These are phyloP conservation scores for Pseudanteris insignis DNA, from an alignment of 2,888 invertebrate species.

Conservation along the genomic window DNA sequence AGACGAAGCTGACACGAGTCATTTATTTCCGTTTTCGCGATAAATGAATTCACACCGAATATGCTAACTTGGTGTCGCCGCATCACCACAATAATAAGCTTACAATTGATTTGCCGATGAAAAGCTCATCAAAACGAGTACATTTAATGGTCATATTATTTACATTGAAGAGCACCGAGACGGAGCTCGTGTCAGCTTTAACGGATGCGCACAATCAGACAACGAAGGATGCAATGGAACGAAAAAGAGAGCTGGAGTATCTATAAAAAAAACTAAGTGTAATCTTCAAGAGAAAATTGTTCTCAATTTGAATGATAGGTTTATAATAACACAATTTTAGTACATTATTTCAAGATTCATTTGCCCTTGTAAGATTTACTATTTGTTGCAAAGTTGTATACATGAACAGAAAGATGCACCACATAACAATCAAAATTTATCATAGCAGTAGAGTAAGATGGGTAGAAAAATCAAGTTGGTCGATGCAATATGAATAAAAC, in stretches of 20 bases:
- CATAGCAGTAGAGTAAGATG: too few relatives aligned
- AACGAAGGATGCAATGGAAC: constrained; percentile 40
- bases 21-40: too few relatives aligned
- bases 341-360: constrained; percentile 15
- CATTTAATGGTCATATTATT: constrained; percentile 14
- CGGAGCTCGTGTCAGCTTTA: constrained; percentile 34
- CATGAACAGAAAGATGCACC: too few relatives aligned
- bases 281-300: constrained; percentile 41
- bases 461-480: too few relatives aligned
- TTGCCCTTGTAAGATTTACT: constrained; percentile 27
- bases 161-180: constrained; percentile 11
- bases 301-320: constrained; percentile 22
- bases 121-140: neutral
- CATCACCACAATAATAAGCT: neutral
- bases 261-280: constrained; percentile 28
- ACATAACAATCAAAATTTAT: too few relatives aligned
- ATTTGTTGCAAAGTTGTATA: too few relatives aligned
- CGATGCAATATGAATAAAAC: too few relatives aligned
- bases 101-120: neutral
- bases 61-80: too few relatives aligned
- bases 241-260: constrained; percentile 30
- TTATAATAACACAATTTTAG: constrained; percentile 29
- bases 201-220: constrained; percentile 33
- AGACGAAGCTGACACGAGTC: too few relatives aligned
- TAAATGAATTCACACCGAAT: too few relatives aligned